These are phyloP conservation scores for Portunus trituberculatus DNA, from an alignment of 1,140 invertebrate species.

Conservation along the genomic window DNA sequence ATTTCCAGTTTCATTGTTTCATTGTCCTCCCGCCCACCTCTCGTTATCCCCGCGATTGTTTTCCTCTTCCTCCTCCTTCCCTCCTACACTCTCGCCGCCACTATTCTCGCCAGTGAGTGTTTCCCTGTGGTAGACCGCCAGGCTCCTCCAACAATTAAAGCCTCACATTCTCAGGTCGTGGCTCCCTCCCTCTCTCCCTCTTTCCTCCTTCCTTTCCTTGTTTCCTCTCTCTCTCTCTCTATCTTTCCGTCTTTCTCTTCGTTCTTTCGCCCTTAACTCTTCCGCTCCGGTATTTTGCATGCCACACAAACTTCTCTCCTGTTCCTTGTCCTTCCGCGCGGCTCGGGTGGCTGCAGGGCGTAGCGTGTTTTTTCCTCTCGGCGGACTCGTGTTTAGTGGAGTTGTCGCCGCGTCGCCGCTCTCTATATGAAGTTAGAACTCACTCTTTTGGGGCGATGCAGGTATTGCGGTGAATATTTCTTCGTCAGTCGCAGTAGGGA, in stretches of 20 bases:
- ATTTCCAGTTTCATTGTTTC: constrained; percentile 65
- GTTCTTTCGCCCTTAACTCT: background rate
- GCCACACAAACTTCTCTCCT: background rate
- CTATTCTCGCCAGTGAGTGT: constrained; percentile 52
- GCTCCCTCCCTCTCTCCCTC: background rate
- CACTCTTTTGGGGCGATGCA: no score
- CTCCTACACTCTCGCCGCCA: constrained; percentile 6
- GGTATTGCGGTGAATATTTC: no score
- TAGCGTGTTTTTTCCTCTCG: background rate
- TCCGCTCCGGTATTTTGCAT: background rate
- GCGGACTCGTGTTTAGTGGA: background rate
- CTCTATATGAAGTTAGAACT: no score
- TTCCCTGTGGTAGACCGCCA: constrained; percentile 68
- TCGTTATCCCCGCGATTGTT: constrained; percentile 69
- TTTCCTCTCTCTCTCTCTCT: background rate
- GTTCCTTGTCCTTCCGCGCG: background rate
- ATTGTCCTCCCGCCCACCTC: constrained; percentile 61
- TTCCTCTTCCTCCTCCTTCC: constrained; percentile 22
- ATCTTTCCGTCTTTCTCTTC: constrained; percentile 47
- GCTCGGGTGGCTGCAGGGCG: background rate
- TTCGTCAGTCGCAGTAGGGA: background rate
- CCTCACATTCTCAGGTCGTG: constrained; percentile 55
- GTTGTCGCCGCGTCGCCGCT: background rate
- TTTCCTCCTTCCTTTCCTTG: background rate
- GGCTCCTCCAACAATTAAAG: constrained; percentile 66